A percentile compares a stretch with the other conserved stretches of the same genome.
Evolutionary conservation across 35 echinoderm and acorn worm species (phyloP).

Genomic region (Acanthaster planci): DNA sequence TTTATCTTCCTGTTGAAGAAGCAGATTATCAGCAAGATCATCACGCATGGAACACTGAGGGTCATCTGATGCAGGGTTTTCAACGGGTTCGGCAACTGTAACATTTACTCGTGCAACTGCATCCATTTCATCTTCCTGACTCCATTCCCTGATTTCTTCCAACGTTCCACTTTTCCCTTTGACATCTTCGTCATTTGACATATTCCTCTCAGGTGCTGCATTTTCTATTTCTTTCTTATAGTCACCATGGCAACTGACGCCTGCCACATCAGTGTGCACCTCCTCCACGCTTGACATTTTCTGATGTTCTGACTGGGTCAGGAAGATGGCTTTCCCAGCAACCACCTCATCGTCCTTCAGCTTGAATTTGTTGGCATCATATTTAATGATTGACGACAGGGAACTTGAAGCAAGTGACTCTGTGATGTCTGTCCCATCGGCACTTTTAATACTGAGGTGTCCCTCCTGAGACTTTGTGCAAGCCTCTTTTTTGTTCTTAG

Average conservation of each 20-base stretch:
- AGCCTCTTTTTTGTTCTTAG: not conserved
- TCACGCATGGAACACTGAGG: not conserved
- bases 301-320: not conserved
- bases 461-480: not conserved
- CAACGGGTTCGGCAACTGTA: not conserved
- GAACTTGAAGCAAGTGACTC: constrained; percentile 4
- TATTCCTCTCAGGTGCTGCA: not conserved
- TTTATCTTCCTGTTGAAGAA: not conserved
- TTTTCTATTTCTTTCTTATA: not conserved
- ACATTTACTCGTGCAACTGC: constrained; percentile 8
- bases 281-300: not conserved
- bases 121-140: not conserved
- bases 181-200: not conserved
- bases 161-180: too few species aligned
- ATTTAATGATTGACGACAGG: constrained; percentile 1
- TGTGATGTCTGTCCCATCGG: not conserved
- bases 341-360: not conserved
- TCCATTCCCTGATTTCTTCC: not conserved
- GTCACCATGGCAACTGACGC: not conserved
- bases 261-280: not conserved
- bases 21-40: not conserved
- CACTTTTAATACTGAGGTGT: not conserved
- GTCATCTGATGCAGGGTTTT: not conserved
- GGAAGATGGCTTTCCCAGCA: not conserved
- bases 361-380: not conserved